These are phyloP conservation scores for Molanna angustata DNA, from an alignment of 2,888 invertebrate genomes.

Conservation along the genomic window DNA sequence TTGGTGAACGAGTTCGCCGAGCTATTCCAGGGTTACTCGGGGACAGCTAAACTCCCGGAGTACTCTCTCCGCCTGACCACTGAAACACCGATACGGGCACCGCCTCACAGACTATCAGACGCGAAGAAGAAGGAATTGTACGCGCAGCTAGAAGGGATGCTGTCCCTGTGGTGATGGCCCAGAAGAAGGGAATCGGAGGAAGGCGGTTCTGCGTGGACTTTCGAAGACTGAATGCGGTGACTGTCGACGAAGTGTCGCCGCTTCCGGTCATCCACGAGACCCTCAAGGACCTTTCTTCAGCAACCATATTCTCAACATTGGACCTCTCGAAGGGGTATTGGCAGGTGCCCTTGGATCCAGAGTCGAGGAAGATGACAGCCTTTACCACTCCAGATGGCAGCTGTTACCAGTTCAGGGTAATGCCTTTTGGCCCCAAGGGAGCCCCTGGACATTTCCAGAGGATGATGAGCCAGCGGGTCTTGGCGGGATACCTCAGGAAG, in stretches of 20 bases:
- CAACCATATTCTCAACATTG: not conserved
- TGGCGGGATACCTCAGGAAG: slow-evolving; percentile 1
- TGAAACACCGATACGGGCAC: no score
- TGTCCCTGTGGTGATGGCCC: slow-evolving; percentile 1
- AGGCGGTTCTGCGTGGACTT: not conserved
- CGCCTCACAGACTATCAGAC: no score
- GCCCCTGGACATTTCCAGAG: not conserved
- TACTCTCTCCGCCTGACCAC: no score
- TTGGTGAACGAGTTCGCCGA: no score
- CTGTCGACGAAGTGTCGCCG: not conserved
- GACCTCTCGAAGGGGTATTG: not conserved
- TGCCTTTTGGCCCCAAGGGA: slow-evolving; percentile 9
- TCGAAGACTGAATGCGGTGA: not conserved
- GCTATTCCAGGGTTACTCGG: no score
- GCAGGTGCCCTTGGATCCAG: slow-evolving; percentile 1
- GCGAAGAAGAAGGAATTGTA: not conserved
- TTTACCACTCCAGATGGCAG: slow-evolving; percentile 9
- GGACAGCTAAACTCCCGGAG: no score
- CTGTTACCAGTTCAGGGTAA: slow-evolving; percentile 2
- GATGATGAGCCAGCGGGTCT: slow-evolving; percentile 4
- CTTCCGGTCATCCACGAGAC: slow-evolving; percentile 1
- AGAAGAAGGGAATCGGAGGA: not conserved
- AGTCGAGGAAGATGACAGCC: not conserved
- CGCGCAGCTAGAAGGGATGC: not conserved
- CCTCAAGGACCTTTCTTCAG: not conserved